phyloP scores from a whole-genome alignment of 2,888 invertebrate species.

The Tiliacea aurago region DNA sequence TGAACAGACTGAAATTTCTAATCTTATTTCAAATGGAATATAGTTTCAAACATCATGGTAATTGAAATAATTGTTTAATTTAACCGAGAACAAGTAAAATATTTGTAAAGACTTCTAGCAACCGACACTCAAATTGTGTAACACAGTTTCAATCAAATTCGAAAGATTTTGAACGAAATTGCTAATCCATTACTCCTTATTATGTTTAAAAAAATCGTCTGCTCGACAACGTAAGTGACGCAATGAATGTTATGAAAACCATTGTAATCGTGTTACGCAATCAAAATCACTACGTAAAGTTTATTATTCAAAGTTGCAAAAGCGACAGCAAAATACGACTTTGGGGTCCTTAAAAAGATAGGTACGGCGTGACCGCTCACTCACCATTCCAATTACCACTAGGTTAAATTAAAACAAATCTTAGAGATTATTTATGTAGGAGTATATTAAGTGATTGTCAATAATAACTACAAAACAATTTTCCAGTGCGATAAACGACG shows the following conservation, averaged over 20 bases:
- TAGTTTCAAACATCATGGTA: background rate
- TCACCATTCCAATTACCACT: background rate
- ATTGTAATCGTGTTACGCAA: background rate
- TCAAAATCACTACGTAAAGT: background rate
- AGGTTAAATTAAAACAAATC: background rate
- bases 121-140: background rate
- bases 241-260: background rate
- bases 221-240: background rate
- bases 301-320: background rate
- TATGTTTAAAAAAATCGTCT: background rate
- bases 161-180: background rate
- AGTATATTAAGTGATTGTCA: background rate
- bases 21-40: no score
- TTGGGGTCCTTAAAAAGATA: background rate
- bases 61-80: background rate
- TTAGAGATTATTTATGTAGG: background rate
- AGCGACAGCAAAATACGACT: background rate
- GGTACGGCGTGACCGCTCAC: no score
- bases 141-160: background rate
- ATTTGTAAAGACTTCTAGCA: background rate
- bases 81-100: background rate
- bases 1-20: no score
- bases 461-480: background rate
- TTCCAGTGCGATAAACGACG: slow-evolving; percentile 98
- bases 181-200: background rate